Conservation (phyloP, 2,888 invertebrate genomes). For the Bibio marci region DNA sequence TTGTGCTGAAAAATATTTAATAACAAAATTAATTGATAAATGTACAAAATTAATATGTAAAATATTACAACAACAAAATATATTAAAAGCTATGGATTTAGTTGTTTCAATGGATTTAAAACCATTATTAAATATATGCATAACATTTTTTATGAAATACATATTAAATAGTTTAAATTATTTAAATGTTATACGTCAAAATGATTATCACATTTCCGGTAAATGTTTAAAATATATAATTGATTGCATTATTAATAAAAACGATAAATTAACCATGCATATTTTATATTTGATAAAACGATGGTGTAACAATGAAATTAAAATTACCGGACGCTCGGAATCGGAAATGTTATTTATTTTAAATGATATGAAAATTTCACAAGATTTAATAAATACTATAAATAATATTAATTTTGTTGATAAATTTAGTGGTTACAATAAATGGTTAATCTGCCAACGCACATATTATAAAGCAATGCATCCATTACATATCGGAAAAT, state of each 20-base stretch:
- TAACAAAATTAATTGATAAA: slow-evolving; percentile 19
- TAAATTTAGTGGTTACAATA: slow-evolving; percentile 1
- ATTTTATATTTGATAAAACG: slow-evolving; percentile 23
- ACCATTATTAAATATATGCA: slow-evolving; percentile 18
- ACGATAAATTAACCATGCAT: slow-evolving; percentile 16
- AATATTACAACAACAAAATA: slow-evolving; percentile 24
- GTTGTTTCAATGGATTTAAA: slow-evolving; percentile 23
- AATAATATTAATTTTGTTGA: too few species aligned
- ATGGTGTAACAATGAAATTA: slow-evolving; percentile 15
- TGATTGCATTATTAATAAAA: slow-evolving; percentile 12
- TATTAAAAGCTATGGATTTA: slow-evolving; percentile 24
- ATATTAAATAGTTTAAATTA: slow-evolving; percentile 21
- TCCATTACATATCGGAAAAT: slow-evolving; percentile 21
- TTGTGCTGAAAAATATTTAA: slow-evolving; percentile 26
- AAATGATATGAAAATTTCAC: neutral
- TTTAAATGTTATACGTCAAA: slow-evolving; percentile 18
- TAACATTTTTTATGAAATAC: slow-evolving; percentile 24
- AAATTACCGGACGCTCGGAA: too few species aligned
- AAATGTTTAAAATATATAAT: slow-evolving; percentile 25
- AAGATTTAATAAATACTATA: neutral
- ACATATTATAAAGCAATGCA: slow-evolving; percentile 26
- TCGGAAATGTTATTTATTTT: neutral
- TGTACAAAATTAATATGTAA: slow-evolving; percentile 19
- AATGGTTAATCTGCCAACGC: slow-evolving; percentile 13
- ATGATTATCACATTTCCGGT: slow-evolving; percentile 25